Evolutionary conservation across 1,140 invertebrate genomes (phyloP).

Genomic region (Phymastichus coffea): DNA sequence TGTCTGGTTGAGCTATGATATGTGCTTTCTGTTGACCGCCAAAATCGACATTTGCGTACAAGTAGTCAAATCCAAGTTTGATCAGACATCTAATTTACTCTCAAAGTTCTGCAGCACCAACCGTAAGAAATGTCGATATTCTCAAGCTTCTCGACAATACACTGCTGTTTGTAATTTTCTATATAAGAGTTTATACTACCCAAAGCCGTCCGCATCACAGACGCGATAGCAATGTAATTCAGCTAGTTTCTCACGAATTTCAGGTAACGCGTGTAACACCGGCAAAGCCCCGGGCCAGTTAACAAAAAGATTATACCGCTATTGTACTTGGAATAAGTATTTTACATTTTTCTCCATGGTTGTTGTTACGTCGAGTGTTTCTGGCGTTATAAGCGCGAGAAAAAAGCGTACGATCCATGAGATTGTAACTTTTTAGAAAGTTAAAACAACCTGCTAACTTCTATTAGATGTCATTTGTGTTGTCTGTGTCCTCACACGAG

Average conservation of each 20-base stretch:
- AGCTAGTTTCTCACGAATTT: background rate
- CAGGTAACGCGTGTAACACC: background rate
- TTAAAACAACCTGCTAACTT: too few species aligned
- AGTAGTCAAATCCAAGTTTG: background rate
- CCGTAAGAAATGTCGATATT: background rate
- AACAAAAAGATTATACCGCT: slow-evolving; percentile 3
- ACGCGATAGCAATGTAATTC: background rate
- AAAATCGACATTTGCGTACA: background rate
- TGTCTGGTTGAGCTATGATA: background rate
- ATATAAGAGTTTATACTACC: slow-evolving; percentile 26
- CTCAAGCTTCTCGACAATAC: slow-evolving; percentile 32
- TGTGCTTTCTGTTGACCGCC: background rate
- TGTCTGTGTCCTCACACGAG: too few species aligned
- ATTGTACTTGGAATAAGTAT: too few species aligned
- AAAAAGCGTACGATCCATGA: too few species aligned
- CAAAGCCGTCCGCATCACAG: background rate
- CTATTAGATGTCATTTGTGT: too few species aligned
- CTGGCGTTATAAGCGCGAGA: too few species aligned
- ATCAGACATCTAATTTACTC: background rate
- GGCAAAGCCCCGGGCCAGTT: slow-evolving; percentile 3
- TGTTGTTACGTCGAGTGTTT: too few species aligned
- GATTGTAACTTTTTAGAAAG: too few species aligned
- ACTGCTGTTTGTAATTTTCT: slow-evolving; percentile 23
- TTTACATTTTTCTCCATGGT: too few species aligned
- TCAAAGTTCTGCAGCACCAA: background rate